A percentile compares a stretch with the other conserved stretches of the same genome.
phyloP scores from a whole-genome alignment of 2,888 invertebrate genomes.

The Heliconius sara region DNA sequence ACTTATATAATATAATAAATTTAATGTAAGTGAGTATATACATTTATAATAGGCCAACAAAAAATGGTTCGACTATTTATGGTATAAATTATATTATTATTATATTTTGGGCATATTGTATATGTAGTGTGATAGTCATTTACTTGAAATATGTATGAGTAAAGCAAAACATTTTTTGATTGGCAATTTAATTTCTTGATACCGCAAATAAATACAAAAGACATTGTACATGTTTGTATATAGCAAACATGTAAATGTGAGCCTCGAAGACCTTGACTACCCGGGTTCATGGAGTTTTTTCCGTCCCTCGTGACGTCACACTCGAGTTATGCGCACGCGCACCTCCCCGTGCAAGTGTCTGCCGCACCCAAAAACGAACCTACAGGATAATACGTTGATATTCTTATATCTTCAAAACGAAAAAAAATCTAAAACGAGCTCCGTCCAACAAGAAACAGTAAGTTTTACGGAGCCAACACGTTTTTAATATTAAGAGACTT shows the following conservation, averaged over 20 bases:
- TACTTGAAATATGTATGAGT: neutral
- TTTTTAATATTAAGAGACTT: constrained; percentile 62
- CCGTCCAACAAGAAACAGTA: constrained; percentile 62
- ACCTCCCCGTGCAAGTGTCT: constrained; percentile 46
- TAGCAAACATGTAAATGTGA: constrained; percentile 60
- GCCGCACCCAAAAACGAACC: constrained; percentile 66
- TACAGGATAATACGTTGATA: constrained; percentile 80
- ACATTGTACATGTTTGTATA: constrained; percentile 41
- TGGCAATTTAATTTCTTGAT: constrained; percentile 40
- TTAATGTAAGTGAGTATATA: too few relatives aligned
- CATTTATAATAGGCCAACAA: too few relatives aligned
- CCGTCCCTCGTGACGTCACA: constrained; percentile 77
- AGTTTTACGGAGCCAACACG: constrained; percentile 72
- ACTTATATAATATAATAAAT: too few relatives aligned
- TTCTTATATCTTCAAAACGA: constrained; percentile 67
- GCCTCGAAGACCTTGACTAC: constrained; percentile 73
- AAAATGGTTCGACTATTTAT: too few relatives aligned
- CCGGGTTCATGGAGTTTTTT: constrained; percentile 77
- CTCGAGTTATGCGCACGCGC: constrained; percentile 77
- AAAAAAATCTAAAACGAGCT: constrained; percentile 58
- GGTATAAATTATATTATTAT: too few relatives aligned
- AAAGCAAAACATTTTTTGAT: constrained; percentile 28
- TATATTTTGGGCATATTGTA: too few relatives aligned
- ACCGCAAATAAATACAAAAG: constrained; percentile 45
- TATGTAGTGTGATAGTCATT: neutral